Evolutionary conservation across 2,888 invertebrate species (phyloP), one percentile per base, ranked within the genome.

Genomic region (Drosophila suboccidentalis): DNA sequence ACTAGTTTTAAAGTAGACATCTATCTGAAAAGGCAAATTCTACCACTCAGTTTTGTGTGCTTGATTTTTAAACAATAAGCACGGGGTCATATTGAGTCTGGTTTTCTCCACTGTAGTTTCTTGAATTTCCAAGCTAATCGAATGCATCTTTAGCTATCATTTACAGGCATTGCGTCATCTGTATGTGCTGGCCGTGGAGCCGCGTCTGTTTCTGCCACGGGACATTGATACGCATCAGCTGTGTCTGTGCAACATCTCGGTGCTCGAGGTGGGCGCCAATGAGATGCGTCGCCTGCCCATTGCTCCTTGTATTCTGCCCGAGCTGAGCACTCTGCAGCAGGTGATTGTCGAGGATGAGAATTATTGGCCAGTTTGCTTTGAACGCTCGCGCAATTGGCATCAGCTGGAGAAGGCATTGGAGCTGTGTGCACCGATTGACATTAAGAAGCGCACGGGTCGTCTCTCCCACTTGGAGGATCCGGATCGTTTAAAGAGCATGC

Each of bases 81-180:
- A 34, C 13, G 13, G 36, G 13, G n/a, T 38, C 38, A 6, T n/a
- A n/a, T 0, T 0, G 6, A 38, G 38, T 38, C 38, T n/a, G 6
- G n/a, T 6, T n/a, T 1, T 8, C n/a, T n/a, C n/a, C 2, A n/a
- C n/a, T 38, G n/a, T 38, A n/a, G 8, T 2, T 19, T 11, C 17
- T 11, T 17, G 0, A 5, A 43, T 19, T 5, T 19, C 11, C 1
- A 22, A 13, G 2, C 44, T 44, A 44, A 44, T 44, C 44, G 13
- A n/a, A 4, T 8, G 22, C 19, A 1, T 44, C 13, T 5, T 11
- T 90, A 98, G 98, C 79, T 98, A 98, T 91, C 99, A 99, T 92
- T 94, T 99, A 62, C 99, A 99, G 94, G 99, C 99, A 0, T 96
- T 99, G 90, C 94, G 99, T 1, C 99, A 99, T 93, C 94, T 99